Evolutionary conservation across 2,888 invertebrate genomes (phyloP).

Genomic region (Chymomyza caudatula): DNA sequence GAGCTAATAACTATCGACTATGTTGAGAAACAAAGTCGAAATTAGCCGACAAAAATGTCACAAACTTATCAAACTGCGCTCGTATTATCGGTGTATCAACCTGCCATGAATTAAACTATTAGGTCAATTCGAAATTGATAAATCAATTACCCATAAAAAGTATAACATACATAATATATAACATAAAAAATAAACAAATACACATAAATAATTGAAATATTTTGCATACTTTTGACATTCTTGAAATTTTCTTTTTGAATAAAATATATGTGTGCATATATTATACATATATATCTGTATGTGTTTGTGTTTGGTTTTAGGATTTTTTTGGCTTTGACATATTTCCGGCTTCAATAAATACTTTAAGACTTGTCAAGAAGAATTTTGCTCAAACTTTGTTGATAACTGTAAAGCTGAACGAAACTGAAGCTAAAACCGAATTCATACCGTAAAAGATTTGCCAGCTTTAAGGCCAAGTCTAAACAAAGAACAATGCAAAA

Average conservation of each 20-base stretch:
- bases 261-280: background rate
- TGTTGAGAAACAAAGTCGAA: too few relatives aligned
- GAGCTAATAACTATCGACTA: too few relatives aligned
- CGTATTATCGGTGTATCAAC: too few relatives aligned
- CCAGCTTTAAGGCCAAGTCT: background rate
- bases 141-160: too few relatives aligned
- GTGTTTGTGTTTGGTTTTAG: background rate
- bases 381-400: background rate
- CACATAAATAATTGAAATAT: background rate
- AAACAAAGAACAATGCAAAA: constrained; percentile 1
- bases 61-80: too few relatives aligned
- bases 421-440: background rate
- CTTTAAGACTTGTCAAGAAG: background rate
- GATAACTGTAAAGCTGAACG: background rate
- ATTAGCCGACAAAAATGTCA: too few relatives aligned
- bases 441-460: background rate
- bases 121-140: too few relatives aligned
- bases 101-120: too few relatives aligned
- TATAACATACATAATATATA: too few relatives aligned
- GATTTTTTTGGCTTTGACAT: background rate
- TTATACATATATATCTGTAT: background rate
- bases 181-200: constrained; percentile 19
- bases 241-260: background rate
- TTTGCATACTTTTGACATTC: background rate
- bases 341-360: background rate